Base-by-base conservation (phyloP, 2,888 invertebrate species). In the Tenthredo notha region DNA sequence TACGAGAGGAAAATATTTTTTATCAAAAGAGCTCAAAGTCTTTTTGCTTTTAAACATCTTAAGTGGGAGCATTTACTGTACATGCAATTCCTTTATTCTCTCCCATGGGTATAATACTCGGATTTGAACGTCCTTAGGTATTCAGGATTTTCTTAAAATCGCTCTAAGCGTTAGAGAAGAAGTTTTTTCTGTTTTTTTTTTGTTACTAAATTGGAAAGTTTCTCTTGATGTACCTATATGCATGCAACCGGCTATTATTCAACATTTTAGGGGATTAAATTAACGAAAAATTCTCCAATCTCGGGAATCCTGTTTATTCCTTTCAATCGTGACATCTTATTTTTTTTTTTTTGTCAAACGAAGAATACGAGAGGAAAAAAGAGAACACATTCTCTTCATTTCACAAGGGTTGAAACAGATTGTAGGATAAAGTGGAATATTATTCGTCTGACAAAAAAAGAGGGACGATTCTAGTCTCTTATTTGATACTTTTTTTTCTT, bases 1-100 rank as follows among this genome's bases (percentile, higher is more conserved):
- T 77, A 21, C 29, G 12, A 29, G 25, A n/a, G 3, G 29, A 33
- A 2, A 33, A 7, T 74, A 47, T 74, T 18, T 75, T 75, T 47
- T 78, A 37, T 33, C 6, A 58, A 54, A 78, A 37, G 25, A 75
- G 75, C 75, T 50, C 25, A 25, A 47, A 43, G 75, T 75, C 47
- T 25, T 43, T 43, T 43, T 6, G 15, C 21, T 25, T 50, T 75
- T 12, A 47, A 21, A 25, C 25, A 25, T 25, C 75, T 47, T 9
- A 29, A 75, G 43, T 47, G 10, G 43, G 47, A 50, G 75, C 25
- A 75, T 47, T 75, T 75, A 47, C 12, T 47, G 43, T 47, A 43
- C 25, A 75, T 12, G 15, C 47, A 21, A 7, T 43, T 25, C 15
- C 25, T 47, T 25, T 12, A 2, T 37, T 37, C 25, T 21, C 7